These are phyloP conservation scores for Andricus quercusramuli DNA, from an alignment of 2,888 invertebrate genomes.

Conservation along the genomic window DNA sequence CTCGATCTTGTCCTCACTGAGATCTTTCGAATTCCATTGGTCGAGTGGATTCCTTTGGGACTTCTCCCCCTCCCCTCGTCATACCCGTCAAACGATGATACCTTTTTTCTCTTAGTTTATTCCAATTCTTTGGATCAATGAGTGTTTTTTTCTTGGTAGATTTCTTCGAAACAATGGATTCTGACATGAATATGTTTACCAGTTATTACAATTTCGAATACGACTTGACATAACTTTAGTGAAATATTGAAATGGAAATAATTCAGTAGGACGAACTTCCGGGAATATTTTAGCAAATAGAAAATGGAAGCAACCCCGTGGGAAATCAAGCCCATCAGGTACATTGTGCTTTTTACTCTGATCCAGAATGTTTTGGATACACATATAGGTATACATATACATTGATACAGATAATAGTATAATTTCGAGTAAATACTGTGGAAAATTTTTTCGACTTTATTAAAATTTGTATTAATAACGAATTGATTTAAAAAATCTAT, in stretches of 20 bases:
- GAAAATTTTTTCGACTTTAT: neutral
- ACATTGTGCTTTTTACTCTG: constrained; percentile 8
- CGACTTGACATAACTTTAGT: neutral
- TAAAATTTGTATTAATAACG: too few species aligned
- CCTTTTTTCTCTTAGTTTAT: neutral
- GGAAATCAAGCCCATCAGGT: neutral
- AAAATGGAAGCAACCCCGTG: neutral
- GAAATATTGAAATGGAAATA: too few species aligned
- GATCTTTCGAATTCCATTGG: constrained; percentile 52
- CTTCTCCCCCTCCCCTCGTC: neutral
- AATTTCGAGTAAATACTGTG: neutral
- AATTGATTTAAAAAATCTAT: too few species aligned
- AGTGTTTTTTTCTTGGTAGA: constrained; percentile 24
- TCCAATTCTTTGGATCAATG: constrained; percentile 26
- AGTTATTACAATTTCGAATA: neutral
- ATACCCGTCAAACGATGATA: neutral
- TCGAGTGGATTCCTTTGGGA: constrained; percentile 44
- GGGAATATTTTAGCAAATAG: constrained; percentile 13
- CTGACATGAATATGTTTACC: neutral
- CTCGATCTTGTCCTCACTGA: neutral
- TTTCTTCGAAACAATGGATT: too few species aligned
- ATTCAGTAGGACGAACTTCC: neutral
- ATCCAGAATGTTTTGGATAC: neutral
- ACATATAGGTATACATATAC: neutral
- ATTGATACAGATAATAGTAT: neutral